Conservation (phyloP, 30 jellyfish, hydroid and myxozoan species). For the Turritopsis rubra region DNA sequence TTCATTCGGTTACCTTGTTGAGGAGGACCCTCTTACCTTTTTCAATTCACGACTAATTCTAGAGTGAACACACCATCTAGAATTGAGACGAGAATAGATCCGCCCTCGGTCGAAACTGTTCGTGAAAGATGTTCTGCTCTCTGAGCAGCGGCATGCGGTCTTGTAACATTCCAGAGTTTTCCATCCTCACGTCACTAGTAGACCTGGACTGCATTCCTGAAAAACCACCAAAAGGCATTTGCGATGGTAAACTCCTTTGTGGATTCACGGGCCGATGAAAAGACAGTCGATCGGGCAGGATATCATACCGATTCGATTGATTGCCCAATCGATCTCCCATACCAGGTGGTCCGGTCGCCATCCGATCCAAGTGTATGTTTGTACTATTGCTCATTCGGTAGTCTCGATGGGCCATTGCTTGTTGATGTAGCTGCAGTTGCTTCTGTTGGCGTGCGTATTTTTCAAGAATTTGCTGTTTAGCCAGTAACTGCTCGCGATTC, state of each 20-base stretch:
- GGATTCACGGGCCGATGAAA: conserved; percentile 18
- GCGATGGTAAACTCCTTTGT: conserved; percentile 19
- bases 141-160: conserved; percentile 7
- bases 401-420: conserved; percentile 4
- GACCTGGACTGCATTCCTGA: conserved; percentile 21
- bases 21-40: too few species aligned
- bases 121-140: conserved; percentile 1
- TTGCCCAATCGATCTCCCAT: neutral
- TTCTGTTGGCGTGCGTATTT: conserved; percentile 41
- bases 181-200: conserved; percentile 19
- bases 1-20: too few species aligned
- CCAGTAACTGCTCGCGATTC: conserved; percentile 35
- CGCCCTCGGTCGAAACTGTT: conserved; percentile 1
- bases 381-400: conserved; percentile 1
- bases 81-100: conserved; percentile 14
- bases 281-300: conserved; percentile 5
- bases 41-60: too few species aligned
- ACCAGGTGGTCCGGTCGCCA: conserved; percentile 33
- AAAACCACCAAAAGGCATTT: conserved; percentile 8
- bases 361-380: conserved; percentile 2
- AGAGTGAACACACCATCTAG: neutral
- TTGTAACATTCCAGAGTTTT: conserved; percentile 11
- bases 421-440: conserved; percentile 17
- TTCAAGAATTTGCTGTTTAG: conserved; percentile 34
- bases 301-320: conserved; percentile 1